Evolutionary conservation across 2,888 invertebrate genomes (phyloP).

Genomic region (Leptogaster cylindrica): DNA sequence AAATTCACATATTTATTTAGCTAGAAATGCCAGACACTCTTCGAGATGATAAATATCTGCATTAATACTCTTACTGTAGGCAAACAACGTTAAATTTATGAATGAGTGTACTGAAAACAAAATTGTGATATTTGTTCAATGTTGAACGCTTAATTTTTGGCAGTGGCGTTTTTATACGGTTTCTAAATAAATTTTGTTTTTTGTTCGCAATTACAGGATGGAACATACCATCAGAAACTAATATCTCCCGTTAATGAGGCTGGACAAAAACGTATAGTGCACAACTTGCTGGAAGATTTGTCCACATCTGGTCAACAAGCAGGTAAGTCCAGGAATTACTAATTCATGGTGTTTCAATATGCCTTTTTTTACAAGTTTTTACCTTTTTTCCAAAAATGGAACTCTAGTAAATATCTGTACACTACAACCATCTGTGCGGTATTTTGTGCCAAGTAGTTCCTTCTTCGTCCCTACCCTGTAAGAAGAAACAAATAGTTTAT

Average conservation of each 20-base stretch:
- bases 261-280: slow-evolving; percentile 59
- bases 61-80: too few species aligned
- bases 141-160: background rate
- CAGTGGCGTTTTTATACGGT: background rate
- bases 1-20: too few species aligned
- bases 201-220: slow-evolving; percentile 56
- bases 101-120: background rate
- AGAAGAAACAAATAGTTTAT: background rate
- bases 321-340: too few species aligned
- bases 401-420: slow-evolving; percentile 1
- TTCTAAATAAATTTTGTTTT: slow-evolving; percentile 33
- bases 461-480: background rate
- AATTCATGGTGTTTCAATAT: too few species aligned
- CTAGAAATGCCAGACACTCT: too few species aligned
- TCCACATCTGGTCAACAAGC: slow-evolving; percentile 60
- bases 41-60: too few species aligned
- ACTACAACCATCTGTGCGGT: background rate
- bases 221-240: slow-evolving; percentile 59
- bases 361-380: too few species aligned
- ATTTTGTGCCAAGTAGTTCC: slow-evolving; percentile 5
- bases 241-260: slow-evolving; percentile 56
- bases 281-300: slow-evolving; percentile 58
- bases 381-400: too few species aligned
- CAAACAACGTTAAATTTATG: slow-evolving; percentile 1
- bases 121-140: background rate